phyloP scores from a whole-genome alignment of 2,797 vertebrate species.

The Choloepus didactylus region DNA sequence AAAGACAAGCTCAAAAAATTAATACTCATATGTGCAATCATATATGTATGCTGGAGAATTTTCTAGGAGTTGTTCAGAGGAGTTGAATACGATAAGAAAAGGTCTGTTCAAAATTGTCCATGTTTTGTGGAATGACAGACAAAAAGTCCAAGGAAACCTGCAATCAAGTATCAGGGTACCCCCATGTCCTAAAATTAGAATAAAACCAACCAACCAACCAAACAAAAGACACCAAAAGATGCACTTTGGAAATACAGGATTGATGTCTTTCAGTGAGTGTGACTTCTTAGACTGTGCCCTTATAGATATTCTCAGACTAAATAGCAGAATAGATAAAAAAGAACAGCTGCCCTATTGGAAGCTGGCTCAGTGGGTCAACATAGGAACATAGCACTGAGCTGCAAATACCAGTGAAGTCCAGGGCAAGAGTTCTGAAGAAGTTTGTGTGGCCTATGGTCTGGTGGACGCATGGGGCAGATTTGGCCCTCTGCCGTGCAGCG shows the following conservation, averaged over 20 bases:
- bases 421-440: neutral
- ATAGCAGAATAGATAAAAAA: neutral
- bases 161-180: neutral
- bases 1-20: conserved; percentile 1
- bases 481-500: neutral
- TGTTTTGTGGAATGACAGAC: neutral
- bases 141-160: conserved; percentile 8
- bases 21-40: neutral
- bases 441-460: neutral
- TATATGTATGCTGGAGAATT: neutral
- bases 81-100: neutral
- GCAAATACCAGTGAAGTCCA: neutral
- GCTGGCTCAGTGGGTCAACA: neutral
- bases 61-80: neutral
- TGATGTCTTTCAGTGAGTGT: neutral
- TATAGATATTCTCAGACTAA: neutral
- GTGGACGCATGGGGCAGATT: neutral
- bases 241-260: conserved; percentile 14
- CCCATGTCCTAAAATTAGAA: neutral
- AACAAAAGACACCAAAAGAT: neutral
- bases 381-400: neutral
- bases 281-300: neutral
- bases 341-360: neutral
- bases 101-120: neutral
- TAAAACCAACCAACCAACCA: neutral